phyloP scores from a whole-genome alignment of 2,797 vertebrate genomes.

The Oreonectes daqikongensis region DNA sequence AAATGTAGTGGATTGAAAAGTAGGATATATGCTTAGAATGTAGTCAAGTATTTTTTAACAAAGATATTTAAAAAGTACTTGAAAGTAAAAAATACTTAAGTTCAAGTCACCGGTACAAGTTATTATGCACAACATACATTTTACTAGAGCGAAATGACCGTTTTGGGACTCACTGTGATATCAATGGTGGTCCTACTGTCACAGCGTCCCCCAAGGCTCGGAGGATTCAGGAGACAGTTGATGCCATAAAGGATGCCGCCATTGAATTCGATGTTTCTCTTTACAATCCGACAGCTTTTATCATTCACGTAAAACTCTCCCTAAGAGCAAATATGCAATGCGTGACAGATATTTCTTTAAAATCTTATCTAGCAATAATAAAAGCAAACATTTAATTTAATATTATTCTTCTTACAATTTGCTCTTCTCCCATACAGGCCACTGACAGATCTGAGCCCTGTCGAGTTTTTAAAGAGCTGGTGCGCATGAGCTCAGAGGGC shows the following conservation, averaged over 20 bases:
- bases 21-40: too few species aligned
- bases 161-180: conserved; percentile 71
- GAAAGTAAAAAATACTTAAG: too few species aligned
- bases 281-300: conserved; percentile 79
- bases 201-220: conserved; percentile 87
- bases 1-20: too few species aligned
- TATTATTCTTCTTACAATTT: conserved; percentile 74
- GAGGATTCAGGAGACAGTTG: conserved; percentile 86
- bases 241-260: conserved; percentile 87
- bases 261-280: conserved; percentile 83
- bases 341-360: not conserved
- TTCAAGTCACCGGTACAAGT: too few species aligned
- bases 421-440: conserved; percentile 75
- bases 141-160: not conserved
- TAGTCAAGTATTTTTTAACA: too few species aligned
- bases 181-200: conserved; percentile 73
- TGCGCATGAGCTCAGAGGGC: conserved; percentile 72
- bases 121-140: not conserved
- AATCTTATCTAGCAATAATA: too few species aligned
- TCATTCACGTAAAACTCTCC: conserved; percentile 85
- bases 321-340: conserved; percentile 64
- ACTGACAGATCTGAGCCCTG: conserved; percentile 86
- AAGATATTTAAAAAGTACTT: too few species aligned
- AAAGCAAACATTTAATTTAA: not conserved
- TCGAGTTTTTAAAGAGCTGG: conserved; percentile 78